Evolutionary conservation across 1,140 invertebrate genomes (phyloP).

Genomic region (Pachyrhynchus sulphureomaculatus): DNA sequence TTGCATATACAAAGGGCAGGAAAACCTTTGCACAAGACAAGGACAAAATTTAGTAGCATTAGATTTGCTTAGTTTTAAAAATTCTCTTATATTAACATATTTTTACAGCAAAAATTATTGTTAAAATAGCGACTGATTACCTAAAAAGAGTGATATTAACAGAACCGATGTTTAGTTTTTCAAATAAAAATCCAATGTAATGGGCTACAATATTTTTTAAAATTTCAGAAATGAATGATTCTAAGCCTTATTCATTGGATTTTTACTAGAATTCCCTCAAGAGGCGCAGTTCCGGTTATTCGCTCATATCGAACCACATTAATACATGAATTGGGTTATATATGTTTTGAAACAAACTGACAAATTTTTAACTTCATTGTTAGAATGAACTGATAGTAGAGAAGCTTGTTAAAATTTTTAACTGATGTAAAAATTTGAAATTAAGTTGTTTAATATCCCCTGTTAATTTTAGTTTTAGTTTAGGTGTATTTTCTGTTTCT

Average conservation of each 20-base stretch:
- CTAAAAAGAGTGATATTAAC: slow-evolving; percentile 2
- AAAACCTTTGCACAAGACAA: too few species aligned
- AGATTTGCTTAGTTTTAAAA: neutral
- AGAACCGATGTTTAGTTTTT: neutral
- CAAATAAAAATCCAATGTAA: slow-evolving; percentile 2
- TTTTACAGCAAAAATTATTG: neutral
- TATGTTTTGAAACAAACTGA: neutral
- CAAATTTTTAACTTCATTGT: neutral
- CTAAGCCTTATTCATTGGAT: neutral
- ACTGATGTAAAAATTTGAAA: too few species aligned
- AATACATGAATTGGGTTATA: slow-evolving; percentile 37
- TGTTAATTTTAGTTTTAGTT: slow-evolving; percentile 22
- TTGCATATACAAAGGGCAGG: too few species aligned
- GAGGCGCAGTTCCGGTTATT: slow-evolving; percentile 28
- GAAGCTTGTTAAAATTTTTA: slow-evolving; percentile 13
- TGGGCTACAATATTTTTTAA: too few species aligned
- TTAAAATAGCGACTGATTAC: neutral
- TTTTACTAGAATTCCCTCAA: slow-evolving; percentile 17
- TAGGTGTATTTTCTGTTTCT: neutral
- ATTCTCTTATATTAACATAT: neutral
- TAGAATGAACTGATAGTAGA: slow-evolving; percentile 11
- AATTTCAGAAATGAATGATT: too few species aligned
- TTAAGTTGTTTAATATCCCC: slow-evolving; percentile 32
- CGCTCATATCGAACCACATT: slow-evolving; percentile 25
- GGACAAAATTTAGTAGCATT: neutral